phyloP scores from a whole-genome alignment of 2,888 invertebrate species.

The Lasiommata megera region DNA sequence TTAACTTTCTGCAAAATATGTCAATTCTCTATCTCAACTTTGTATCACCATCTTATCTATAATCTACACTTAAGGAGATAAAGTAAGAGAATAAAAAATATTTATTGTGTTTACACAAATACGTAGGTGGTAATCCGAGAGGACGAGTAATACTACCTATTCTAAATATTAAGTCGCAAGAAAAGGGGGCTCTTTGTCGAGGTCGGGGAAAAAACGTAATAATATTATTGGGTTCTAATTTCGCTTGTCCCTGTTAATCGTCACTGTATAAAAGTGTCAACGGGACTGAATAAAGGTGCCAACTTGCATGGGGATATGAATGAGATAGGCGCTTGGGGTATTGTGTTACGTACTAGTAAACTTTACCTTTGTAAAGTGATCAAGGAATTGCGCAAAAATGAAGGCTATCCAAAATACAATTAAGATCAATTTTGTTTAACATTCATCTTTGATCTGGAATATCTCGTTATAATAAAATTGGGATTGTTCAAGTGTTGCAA shows the following conservation, averaged over 20 bases:
- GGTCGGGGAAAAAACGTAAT: slow-evolving; percentile 53
- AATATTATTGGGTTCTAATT: slow-evolving; percentile 82
- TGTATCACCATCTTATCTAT: slow-evolving; percentile 50
- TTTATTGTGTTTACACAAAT: slow-evolving; percentile 80
- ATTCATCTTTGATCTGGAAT: slow-evolving; percentile 25
- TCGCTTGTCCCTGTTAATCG: slow-evolving; percentile 80
- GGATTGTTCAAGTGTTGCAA: slow-evolving; percentile 57
- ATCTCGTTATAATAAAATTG: slow-evolving; percentile 55
- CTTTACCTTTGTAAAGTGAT: slow-evolving; percentile 22
- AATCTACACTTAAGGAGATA: slow-evolving; percentile 55
- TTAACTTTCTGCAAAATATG: slow-evolving; percentile 20
- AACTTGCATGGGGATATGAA: slow-evolving; percentile 71
- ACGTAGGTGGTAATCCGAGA: slow-evolving; percentile 78
- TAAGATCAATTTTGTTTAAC: slow-evolving; percentile 18
- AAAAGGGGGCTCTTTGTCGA: slow-evolving; percentile 53
- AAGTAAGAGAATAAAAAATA: slow-evolving; percentile 64
- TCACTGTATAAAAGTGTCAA: slow-evolving; percentile 77
- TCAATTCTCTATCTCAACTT: slow-evolving; percentile 42
- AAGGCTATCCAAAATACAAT: background rate
- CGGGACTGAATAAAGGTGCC: slow-evolving; percentile 66
- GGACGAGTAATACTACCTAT: slow-evolving; percentile 47
- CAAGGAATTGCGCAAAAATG: background rate
- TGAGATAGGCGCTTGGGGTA: slow-evolving; percentile 52
- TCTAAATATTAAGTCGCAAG: slow-evolving; percentile 56
- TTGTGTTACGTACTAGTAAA: slow-evolving; percentile 58